Percentiles rank a stretch among this genome's conserved stretches.
These are phyloP conservation scores for Mythimna loreyi DNA, from an alignment of 2,888 invertebrate genomes.

Conservation along the genomic window DNA sequence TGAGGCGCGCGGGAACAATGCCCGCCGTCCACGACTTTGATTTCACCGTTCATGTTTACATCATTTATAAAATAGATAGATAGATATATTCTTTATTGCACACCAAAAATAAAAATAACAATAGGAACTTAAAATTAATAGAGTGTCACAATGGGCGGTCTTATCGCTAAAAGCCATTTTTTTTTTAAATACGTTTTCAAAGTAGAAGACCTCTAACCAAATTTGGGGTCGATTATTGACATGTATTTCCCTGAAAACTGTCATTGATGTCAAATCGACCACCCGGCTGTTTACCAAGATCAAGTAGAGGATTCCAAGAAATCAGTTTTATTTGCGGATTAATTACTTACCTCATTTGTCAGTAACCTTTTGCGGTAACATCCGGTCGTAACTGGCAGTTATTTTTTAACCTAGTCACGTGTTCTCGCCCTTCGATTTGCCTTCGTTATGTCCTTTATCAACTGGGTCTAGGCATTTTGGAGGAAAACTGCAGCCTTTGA, in stretches of 20 bases:
- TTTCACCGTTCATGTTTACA: too few species aligned
- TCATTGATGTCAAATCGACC: conserved; percentile 17
- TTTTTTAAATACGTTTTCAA: too few species aligned
- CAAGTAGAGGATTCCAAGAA: conserved; percentile 8
- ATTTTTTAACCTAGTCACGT: conserved; percentile 54
- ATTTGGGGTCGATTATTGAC: too few species aligned
- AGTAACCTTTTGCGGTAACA: conserved; percentile 20
- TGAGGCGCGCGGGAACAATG: too few species aligned
- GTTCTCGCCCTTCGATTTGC: conserved; percentile 49
- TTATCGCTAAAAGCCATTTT: too few species aligned
- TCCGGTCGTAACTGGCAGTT: conserved; percentile 28
- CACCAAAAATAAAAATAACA: too few species aligned
- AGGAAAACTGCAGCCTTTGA: conserved; percentile 76
- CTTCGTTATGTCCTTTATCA: conserved; percentile 70
- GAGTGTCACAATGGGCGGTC: too few species aligned
- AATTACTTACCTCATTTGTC: conserved; percentile 18
- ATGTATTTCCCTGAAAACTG: neutral
- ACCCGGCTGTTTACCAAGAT: neutral
- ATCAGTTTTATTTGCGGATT: conserved; percentile 5
- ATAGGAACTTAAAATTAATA: too few species aligned
- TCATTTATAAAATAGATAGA: too few species aligned
- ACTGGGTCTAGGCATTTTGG: conserved; percentile 82
- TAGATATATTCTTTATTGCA: too few species aligned
- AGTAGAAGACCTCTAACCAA: too few species aligned
- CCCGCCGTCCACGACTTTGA: too few species aligned